Conservation (phyloP, 2,797 vertebrate genomes). For the Phoebastria nigripes region DNA sequence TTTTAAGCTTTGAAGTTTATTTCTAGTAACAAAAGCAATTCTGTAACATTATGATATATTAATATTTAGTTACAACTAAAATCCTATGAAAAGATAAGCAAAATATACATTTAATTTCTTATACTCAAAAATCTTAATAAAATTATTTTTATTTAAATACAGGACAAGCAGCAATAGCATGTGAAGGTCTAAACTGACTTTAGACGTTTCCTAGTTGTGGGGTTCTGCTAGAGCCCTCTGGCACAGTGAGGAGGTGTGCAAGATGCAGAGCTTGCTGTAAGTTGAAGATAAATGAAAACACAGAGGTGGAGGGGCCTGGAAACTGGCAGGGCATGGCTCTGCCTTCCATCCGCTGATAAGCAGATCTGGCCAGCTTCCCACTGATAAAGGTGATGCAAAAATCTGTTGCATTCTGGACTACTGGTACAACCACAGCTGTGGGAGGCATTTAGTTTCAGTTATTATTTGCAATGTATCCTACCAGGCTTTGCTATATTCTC, state of each 20-base stretch:
- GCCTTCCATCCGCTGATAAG: not conserved
- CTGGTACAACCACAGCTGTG: not conserved
- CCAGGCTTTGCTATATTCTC: not conserved
- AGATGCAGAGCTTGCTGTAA: not conserved
- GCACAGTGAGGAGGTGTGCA: not conserved
- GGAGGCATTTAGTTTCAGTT: not conserved
- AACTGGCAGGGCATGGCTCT: not conserved
- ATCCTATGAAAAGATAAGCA: not conserved
- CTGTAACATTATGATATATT: not conserved
- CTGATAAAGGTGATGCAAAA: not conserved
- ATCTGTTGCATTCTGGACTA: not conserved
- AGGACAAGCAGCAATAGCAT: not conserved
- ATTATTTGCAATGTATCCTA: not conserved
- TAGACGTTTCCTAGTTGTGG: not conserved
- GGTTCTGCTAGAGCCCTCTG: not conserved
- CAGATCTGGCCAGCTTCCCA: not conserved
- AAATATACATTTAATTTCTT: not conserved
- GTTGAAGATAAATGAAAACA: not conserved
- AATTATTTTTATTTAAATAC: not conserved
- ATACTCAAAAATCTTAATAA: not conserved
- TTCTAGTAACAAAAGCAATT: not conserved
- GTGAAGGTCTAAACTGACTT: not conserved
- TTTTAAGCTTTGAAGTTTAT: constrained; percentile 11
- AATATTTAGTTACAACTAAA: not conserved
- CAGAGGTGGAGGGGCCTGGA: not conserved